phyloP scores from a whole-genome alignment of 2,113 vertebrate species.

The Cariama cristata region DNA sequence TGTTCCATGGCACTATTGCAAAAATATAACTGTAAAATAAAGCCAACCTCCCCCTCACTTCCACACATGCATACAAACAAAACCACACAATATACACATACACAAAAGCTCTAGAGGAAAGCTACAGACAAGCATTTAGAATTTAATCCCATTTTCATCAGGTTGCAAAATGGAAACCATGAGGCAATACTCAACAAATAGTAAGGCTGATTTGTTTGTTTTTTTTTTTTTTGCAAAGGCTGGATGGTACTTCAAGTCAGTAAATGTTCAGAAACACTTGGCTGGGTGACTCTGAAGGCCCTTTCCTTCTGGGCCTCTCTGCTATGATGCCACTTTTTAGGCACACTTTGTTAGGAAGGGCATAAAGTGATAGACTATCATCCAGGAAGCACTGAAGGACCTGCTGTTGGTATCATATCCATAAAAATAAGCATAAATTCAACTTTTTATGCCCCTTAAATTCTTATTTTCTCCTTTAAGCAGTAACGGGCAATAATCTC shows the following conservation, averaged over 20 bases:
- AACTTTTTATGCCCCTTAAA: not conserved
- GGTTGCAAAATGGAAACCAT: not conserved
- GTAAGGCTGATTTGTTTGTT: not conserved
- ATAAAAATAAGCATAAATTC: not conserved
- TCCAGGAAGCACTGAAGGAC: not conserved
- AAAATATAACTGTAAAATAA: not conserved
- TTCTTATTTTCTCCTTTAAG: not conserved
- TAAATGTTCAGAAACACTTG: not conserved
- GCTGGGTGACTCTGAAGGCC: not conserved
- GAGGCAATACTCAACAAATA: not conserved
- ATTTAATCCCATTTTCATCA: not conserved
- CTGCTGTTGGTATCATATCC: not conserved
- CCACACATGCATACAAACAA: not conserved
- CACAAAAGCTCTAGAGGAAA: not conserved
- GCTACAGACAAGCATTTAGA: not conserved
- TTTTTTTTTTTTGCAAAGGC: not conserved
- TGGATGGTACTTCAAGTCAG: not conserved
- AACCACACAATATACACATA: not conserved
- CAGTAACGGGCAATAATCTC: not conserved
- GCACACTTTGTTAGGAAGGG: not conserved
- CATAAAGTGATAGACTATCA: not conserved
- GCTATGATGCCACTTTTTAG: not conserved
- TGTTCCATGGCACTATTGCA: not conserved
- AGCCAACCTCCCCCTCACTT: not conserved
- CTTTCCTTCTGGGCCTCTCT: not conserved